Evolutionary conservation across 2,797 vertebrate species (phyloP), one percentile per base, ranked within the genome.

Genomic region (Steatocranus sp.): DNA sequence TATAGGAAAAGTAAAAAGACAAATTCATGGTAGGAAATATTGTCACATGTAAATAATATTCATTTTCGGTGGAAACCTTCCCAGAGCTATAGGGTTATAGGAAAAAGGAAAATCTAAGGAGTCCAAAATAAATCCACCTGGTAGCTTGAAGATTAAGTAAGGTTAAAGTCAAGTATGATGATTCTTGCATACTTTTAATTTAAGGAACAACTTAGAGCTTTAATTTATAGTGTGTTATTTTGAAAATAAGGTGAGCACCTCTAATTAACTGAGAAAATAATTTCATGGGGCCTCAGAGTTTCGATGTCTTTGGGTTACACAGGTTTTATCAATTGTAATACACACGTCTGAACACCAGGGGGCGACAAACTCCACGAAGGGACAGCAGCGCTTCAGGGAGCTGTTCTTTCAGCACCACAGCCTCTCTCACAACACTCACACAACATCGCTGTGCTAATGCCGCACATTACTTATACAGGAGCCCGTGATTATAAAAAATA

Each of bases 341-440:
- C 76, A 14, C 2, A 41, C 0, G 2, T 58, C 78, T 81, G 12
- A 38, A 12, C 91, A 83, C 85, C 75, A 92, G 95, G 85, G 86
- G 93, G 91, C 78, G 93, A 93, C 95, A 95, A 68, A 92, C 53
- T 78, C 91, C 87, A 63, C 68, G 25, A 61, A 80, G 25, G 25
- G 1, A 2, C n/a, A n/a, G 10, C n/a, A 53, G 27, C 18, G 79
- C 78, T 80, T 80, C 8, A 80, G 86, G 95, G 95, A 97, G 94
- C 96, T 97, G 96, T 97, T 93, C 95, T 85, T 96, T 96, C 95
- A 97, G 96, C 95, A 95, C 96, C 94, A 86, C 85, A 81, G n/a
- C 8, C 73, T 48, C 51, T 27, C 49, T 77, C 48, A 18, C 56
- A 17, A 10, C 43, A n/a, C 11, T 63, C 30, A 4, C 75, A 68